Percentiles rank a stretch among this genome's conserved stretches.
Evolutionary conservation across 2,797 vertebrate species (phyloP).

Genomic region (Enteromius trimaculatus): DNA sequence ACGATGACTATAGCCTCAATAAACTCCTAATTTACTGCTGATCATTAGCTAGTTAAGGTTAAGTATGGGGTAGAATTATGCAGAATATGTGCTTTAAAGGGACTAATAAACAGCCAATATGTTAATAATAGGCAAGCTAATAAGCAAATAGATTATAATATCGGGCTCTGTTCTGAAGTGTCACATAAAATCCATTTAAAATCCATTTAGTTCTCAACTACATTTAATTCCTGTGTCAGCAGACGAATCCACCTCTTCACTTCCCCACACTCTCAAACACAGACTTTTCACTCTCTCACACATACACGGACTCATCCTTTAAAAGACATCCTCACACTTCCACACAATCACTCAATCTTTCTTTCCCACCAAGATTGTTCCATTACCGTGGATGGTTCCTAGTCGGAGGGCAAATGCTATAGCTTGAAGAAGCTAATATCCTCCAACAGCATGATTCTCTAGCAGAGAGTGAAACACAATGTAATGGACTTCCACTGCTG

Average conservation of each 20-base stretch:
- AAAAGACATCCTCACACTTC: constrained; percentile 25
- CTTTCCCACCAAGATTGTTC: constrained; percentile 55
- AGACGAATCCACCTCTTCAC: background rate
- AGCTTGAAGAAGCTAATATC: constrained; percentile 22
- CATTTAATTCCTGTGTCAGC: constrained; percentile 12
- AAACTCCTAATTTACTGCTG: background rate
- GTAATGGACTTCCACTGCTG: constrained; percentile 13
- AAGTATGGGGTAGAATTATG: background rate
- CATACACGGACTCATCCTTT: background rate
- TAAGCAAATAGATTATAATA: background rate
- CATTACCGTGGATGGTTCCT: constrained; percentile 64
- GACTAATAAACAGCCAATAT: background rate
- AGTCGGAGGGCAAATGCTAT: constrained; percentile 26
- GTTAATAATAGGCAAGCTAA: background rate
- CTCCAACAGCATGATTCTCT: constrained; percentile 21
- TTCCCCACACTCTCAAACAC: background rate
- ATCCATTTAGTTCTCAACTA: constrained; percentile 1
- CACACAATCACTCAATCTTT: constrained; percentile 29
- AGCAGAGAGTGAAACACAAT: background rate
- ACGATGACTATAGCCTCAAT: background rate
- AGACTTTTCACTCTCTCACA: background rate
- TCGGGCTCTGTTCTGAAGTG: background rate
- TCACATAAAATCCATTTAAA: background rate
- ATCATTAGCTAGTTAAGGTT: background rate
- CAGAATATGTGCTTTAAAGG: background rate